Percentiles rank a stretch among this genome's conserved stretches.
phyloP scores from a whole-genome alignment of 2,797 vertebrate species.

The Apodemus agrarius region DNA sequence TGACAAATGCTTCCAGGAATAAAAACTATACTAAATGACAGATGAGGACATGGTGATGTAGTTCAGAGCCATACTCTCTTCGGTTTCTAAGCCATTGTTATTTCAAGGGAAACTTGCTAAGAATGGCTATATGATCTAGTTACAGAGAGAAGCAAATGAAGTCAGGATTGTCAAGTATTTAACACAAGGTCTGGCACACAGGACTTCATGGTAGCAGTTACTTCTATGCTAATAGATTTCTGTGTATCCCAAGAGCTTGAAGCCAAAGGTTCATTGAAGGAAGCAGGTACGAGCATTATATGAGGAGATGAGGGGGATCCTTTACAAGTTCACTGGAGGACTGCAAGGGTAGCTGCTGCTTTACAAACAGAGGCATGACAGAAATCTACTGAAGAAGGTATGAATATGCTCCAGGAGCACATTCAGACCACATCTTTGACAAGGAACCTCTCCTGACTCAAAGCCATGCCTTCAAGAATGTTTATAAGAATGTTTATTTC shows the following conservation, averaged over 20 bases:
- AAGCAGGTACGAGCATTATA: background rate
- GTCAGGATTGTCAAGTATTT: background rate
- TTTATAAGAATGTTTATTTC: slow-evolving; percentile 51
- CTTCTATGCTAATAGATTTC: background rate
- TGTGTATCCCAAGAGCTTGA: background rate
- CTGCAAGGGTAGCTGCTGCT: background rate
- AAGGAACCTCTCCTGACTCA: slow-evolving; percentile 12
- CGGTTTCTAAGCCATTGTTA: background rate
- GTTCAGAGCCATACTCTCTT: background rate
- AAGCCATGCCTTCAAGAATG: slow-evolving; percentile 7
- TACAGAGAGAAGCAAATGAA: background rate
- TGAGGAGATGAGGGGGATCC: background rate
- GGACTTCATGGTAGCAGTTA: background rate
- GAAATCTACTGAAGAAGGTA: background rate
- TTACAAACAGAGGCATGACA: background rate
- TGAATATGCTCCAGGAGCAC: background rate
- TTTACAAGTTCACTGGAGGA: background rate
- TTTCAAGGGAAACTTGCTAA: background rate
- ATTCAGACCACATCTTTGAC: background rate
- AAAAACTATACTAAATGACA: background rate
- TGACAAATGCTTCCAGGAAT: slow-evolving; percentile 5
- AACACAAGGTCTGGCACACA: background rate
- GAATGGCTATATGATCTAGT: background rate
- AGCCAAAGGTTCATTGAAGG: background rate
- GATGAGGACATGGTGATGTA: background rate